Evolutionary conservation across 2,888 invertebrate species (phyloP), one percentile per base, ranked within the genome.

Genomic region (Euphydryas editha): DNA sequence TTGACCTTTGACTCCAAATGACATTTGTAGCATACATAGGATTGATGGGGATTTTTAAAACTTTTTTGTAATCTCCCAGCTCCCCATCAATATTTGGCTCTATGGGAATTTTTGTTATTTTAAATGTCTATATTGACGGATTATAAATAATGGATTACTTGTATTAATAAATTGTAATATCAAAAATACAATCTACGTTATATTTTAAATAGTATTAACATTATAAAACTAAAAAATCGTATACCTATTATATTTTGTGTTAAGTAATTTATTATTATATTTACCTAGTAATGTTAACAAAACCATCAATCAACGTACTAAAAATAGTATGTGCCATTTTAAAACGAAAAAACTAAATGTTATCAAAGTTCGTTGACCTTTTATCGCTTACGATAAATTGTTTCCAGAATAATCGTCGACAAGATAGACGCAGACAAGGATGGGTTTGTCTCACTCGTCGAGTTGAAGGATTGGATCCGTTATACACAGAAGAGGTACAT

Each of bases 391-490:
- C 58, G 60, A 65, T 57, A 24, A 54, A 58, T 39, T 59, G 36
- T 20, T 93, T 94, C 69, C 87, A 97, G 97, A 71, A 86, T 97
- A 75, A 98, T 99, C 75, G 97, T 98, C 1, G 98, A 98, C 78
- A 98, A 97, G 93, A 99, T 99, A 73, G 99, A 99, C 84, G 93
- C 93, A 10, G 95, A 98, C 84, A 94, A 94, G 11, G 97, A 99
- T 86, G 97, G 97, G 0, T 95, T 95, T 73, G 94, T 99, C 3
- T 95, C 96, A 0, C 94, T 97, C 67, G 95, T 96, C 62, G 99
- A 99, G 87, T 91, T 99, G 24, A 97, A 97, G 85, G 97, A 97
- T 75, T 99, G 99, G 99, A 99, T 99, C 79, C 94, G 96, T 72
- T 98, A 97, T 85, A 98, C 99, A 0, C 99, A 99, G 88, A 96